Conservation (phyloP, 2,113 vertebrate species). For the Lepus europaeus region DNA sequence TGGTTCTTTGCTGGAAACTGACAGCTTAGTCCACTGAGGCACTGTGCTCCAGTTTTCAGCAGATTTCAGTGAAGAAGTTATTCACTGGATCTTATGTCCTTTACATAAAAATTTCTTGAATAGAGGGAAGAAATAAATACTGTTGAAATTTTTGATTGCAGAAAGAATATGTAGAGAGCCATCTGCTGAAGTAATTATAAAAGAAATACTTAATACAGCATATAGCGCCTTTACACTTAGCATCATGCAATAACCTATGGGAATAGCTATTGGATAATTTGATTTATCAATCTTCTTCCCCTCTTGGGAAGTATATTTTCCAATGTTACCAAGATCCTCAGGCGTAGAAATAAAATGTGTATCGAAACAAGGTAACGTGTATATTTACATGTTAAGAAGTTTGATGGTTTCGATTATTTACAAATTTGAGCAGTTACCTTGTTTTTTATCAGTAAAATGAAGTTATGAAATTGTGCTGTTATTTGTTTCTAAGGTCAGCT, state of each 20-base stretch:
- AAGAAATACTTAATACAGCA: slow-evolving; percentile 7
- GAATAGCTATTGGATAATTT: slow-evolving; percentile 16
- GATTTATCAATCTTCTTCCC: background rate
- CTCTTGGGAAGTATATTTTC: slow-evolving; percentile 27
- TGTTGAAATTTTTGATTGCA: background rate
- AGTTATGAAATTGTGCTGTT: background rate
- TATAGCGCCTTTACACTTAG: background rate
- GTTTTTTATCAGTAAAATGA: slow-evolving; percentile 51
- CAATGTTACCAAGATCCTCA: background rate
- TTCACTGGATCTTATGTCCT: background rate
- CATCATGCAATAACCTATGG: background rate
- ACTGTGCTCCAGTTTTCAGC: slow-evolving; percentile 7
- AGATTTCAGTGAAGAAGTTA: slow-evolving; percentile 4
- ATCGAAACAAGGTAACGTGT: slow-evolving; percentile 36
- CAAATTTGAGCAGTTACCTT: slow-evolving; percentile 51
- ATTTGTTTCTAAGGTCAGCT: slow-evolving; percentile 47
- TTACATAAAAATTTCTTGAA: background rate
- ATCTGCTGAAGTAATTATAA: background rate
- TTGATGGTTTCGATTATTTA: slow-evolving; percentile 45
- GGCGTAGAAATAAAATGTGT: slow-evolving; percentile 17
- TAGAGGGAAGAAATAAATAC: slow-evolving; percentile 7
- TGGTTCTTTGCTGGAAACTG: slow-evolving; percentile 27
- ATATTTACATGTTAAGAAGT: background rate
- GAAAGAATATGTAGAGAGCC: background rate
- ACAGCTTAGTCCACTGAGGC: background rate